Evolutionary conservation across 2,888 invertebrate genomes (phyloP), one percentile per base, ranked within the genome.

Genomic region (Lacanobia oleracea): DNA sequence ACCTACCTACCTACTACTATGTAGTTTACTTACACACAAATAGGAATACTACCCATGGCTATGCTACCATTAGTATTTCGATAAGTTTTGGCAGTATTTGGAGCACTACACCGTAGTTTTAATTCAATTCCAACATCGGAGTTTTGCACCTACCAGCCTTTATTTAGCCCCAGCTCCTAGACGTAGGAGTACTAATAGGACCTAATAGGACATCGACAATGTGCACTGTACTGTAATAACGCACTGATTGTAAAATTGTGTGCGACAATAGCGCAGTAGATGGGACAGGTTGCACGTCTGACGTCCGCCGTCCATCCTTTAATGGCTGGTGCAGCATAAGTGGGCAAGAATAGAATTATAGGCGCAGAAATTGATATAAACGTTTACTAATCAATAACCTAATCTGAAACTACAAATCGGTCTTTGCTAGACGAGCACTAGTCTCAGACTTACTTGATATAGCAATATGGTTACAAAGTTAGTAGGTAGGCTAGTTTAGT

Each of bases 201-300:
- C 50, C 27, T 65, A 75, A 75, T 63, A 65, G 54, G 59, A 54
- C 76, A 71, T 79, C 66, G 76, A 45, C 80, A 67, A 76, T 64
- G 62, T 80, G 81, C 81, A 81, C 73, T 64, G 40, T 70, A 67
- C 53, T 73, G 57, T 27, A 76, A 81, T 81, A 72, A 69, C 77
- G 69, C 67, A 82, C 70, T 81, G 82, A 81, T 81, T 81, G 81
- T 54, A 67, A 77, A 81, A 80, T 79, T 80, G 72, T 69, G 33
- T 53, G 64, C 64, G 56, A 80, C 80, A 77, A 80, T 80, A 64
- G 72, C 68, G 56, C 69, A 80, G 67, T 67, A 69, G 64, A 80
- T 51, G 59, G 67, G 50, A 21, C 64, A 72, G 60, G 81, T 72
- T 77, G 69, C 64, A 81, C 69, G 60, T 53, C 60, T 59, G 59